Percentiles rank a stretch among this genome's conserved stretches.
These are phyloP conservation scores for Myanophis thanlyinensis DNA, from an alignment of 2,113 vertebrate species.

Conservation along the genomic window DNA sequence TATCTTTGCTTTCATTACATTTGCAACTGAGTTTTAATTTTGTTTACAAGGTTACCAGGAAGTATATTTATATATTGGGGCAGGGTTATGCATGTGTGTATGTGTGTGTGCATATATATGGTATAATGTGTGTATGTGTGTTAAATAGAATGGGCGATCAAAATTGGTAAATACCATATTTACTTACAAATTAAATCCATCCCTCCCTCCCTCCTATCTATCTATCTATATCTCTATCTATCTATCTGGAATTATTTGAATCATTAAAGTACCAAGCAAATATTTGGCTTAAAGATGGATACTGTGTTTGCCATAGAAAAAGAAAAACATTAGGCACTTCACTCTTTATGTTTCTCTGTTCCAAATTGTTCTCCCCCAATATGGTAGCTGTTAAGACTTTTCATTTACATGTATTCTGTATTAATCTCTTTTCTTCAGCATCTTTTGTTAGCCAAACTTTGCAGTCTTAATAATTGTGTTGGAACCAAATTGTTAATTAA, in stretches of 20 bases:
- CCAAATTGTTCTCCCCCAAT: not conserved
- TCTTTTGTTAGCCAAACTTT: not conserved
- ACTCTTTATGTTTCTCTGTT: not conserved
- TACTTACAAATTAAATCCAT: too few relatives aligned
- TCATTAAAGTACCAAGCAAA: not conserved
- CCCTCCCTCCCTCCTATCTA: too few relatives aligned
- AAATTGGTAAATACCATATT: not conserved
- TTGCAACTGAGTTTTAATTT: not conserved
- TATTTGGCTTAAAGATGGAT: not conserved
- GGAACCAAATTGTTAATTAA: not conserved
- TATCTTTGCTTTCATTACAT: not conserved
- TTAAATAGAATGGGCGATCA: not conserved
- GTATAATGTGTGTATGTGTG: too few relatives aligned
- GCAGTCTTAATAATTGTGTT: not conserved
- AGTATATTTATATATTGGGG: not conserved
- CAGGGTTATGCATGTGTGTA: too few relatives aligned
- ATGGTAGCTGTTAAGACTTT: not conserved
- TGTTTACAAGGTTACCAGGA: not conserved
- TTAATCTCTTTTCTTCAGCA: not conserved
- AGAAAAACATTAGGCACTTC: not conserved
- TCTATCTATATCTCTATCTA: too few relatives aligned
- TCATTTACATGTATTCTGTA: not conserved
- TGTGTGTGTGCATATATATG: too few relatives aligned
- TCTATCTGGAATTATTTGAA: not conserved
- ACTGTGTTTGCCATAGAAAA: not conserved